These are phyloP conservation scores for Dendrocincla fuliginosa DNA, from an alignment of 2,797 vertebrate genomes.

Conservation along the genomic window DNA sequence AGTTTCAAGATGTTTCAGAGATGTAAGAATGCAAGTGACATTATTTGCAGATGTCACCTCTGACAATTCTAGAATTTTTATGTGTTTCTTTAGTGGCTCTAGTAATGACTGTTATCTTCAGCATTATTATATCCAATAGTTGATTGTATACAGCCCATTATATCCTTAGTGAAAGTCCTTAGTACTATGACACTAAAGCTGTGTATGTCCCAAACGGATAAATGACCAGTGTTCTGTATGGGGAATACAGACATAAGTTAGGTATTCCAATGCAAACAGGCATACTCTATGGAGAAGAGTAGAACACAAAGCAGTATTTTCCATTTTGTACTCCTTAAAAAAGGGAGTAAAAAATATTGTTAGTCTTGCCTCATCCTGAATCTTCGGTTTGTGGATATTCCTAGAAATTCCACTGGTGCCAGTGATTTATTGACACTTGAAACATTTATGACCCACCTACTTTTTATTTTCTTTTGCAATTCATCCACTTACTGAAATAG, in stretches of 20 bases:
- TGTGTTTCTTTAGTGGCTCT: not conserved
- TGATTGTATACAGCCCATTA: not conserved
- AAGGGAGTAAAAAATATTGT: not conserved
- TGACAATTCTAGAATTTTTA: slow-evolving; percentile 1
- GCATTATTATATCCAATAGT: not conserved
- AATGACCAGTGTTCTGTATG: not conserved
- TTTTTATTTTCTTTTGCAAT: not conserved
- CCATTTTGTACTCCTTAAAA: not conserved
- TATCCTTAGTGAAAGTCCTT: slow-evolving; percentile 1
- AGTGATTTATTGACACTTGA: not conserved
- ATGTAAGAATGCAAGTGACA: not conserved
- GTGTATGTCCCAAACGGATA: not conserved
- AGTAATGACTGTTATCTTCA: slow-evolving; percentile 1
- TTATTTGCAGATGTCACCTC: slow-evolving; percentile 12
- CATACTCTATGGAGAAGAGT: not conserved
- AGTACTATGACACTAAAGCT: not conserved
- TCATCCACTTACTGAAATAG: not conserved
- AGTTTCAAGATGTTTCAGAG: slow-evolving; percentile 20
- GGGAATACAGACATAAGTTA: not conserved
- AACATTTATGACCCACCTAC: not conserved
- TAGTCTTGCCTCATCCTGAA: not conserved
- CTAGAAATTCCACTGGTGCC: not conserved
- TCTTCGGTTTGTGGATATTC: not conserved
- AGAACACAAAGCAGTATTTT: not conserved
- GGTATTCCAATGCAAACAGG: not conserved